Evolutionary conservation across 2,888 invertebrate genomes (phyloP).

Genomic region (Carcina quercana): DNA sequence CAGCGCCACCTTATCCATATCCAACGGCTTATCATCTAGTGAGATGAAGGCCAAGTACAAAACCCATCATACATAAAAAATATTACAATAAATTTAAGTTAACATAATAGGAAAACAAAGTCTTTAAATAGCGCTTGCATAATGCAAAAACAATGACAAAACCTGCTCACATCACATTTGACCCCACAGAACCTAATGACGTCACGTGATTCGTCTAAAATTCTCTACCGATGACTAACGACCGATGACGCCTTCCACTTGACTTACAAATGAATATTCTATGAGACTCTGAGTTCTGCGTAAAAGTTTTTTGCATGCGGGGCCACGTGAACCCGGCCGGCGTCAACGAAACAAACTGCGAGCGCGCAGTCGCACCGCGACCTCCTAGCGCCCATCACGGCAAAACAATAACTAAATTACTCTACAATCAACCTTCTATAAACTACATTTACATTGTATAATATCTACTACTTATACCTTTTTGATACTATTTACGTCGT

Average conservation of each 20-base stretch:
- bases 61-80: too few relatives aligned
- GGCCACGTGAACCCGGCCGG: constrained; percentile 60
- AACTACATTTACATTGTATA: too few relatives aligned
- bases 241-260: constrained; percentile 12
- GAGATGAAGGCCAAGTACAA: too few relatives aligned
- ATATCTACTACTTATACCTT: too few relatives aligned
- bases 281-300: constrained; percentile 45
- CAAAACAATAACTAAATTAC: constrained; percentile 44
- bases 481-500: too few relatives aligned
- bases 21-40: too few relatives aligned
- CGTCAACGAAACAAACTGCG: constrained; percentile 54
- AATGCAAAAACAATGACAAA: background rate
- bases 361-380: constrained; percentile 57
- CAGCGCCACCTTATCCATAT: too few relatives aligned
- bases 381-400: constrained; percentile 63
- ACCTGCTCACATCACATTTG: background rate
- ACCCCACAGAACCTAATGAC: constrained; percentile 10
- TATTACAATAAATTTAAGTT: too few relatives aligned
- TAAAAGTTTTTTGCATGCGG: constrained; percentile 62
- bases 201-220: too few relatives aligned
- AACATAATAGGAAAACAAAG: too few relatives aligned
- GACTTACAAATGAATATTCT: constrained; percentile 36
- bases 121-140: background rate
- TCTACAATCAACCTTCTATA: too few relatives aligned
- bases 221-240: constrained; percentile 22